Conservation (phyloP, 1,140 invertebrate genomes). For the Grapholita molesta region DNA sequence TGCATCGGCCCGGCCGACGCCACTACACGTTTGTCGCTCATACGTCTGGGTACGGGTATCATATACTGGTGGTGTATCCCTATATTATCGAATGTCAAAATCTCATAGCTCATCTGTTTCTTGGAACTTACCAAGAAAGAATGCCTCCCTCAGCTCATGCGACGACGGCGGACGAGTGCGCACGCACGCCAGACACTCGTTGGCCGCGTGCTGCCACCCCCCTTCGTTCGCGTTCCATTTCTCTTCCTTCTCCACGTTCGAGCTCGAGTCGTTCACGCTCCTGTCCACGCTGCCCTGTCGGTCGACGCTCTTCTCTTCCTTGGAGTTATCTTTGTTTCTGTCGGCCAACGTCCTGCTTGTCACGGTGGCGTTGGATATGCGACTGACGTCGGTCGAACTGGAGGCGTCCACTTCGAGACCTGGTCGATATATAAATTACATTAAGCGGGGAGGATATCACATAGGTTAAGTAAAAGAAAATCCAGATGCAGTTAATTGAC, state of each 20-base stretch:
- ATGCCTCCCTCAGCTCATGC: conserved; percentile 69
- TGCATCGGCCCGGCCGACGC: too few species aligned
- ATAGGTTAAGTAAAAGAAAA: too few species aligned
- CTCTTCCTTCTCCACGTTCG: background rate
- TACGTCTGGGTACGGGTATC: too few species aligned
- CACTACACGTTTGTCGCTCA: too few species aligned
- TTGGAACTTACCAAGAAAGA: conserved; percentile 68
- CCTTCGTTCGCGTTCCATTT: background rate
- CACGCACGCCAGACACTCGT: conserved; percentile 62
- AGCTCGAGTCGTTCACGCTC: background rate
- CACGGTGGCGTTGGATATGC: background rate
- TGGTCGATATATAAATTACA: too few species aligned
- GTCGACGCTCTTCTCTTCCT: background rate
- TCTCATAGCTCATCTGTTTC: too few species aligned
- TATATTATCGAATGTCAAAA: too few species aligned
- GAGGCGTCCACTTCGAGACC: conserved; percentile 3
- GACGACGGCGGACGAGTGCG: conserved; percentile 58
- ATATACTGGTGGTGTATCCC: too few species aligned
- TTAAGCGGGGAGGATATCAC: too few species aligned
- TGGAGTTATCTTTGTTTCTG: background rate
- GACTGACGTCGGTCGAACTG: background rate
- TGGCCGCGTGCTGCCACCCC: conserved; percentile 48
- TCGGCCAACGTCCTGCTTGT: background rate
- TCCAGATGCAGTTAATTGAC: too few species aligned
- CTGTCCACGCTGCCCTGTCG: background rate